These are phyloP conservation scores for Parascotia fuliginaria DNA, from an alignment of 2,888 invertebrate species.

Conservation along the genomic window DNA sequence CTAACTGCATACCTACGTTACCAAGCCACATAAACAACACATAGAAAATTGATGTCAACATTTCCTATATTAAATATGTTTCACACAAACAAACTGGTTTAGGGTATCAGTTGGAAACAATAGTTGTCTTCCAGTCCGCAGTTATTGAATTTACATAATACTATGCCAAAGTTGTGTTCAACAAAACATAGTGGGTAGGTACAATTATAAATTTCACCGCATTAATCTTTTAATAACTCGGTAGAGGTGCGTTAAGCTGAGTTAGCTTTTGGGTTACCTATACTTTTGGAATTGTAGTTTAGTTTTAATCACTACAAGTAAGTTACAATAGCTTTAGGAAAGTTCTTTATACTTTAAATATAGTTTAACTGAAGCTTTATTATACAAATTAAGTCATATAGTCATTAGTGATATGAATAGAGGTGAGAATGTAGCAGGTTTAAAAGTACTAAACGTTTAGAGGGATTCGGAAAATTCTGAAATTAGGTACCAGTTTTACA, in stretches of 20 bases:
- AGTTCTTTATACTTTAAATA: conserved; percentile 12
- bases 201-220: conserved; percentile 71
- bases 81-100: conserved; percentile 39
- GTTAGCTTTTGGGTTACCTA: conserved; percentile 46
- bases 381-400: too few relatives aligned
- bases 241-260: conserved; percentile 47
- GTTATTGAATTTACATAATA: conserved; percentile 75
- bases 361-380: not conserved
- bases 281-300: conserved; percentile 51
- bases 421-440: too few relatives aligned
- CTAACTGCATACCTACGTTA: not conserved
- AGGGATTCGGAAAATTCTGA: too few relatives aligned
- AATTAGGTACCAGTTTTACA: too few relatives aligned
- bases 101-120: conserved; percentile 58
- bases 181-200: conserved; percentile 57
- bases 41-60: conserved; percentile 5
- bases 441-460: too few relatives aligned
- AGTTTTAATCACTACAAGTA: conserved; percentile 68
- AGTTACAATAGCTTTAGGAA: conserved; percentile 77
- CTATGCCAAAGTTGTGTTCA: conserved; percentile 54
- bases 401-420: too few relatives aligned
- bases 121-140: conserved; percentile 48
- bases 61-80: conserved; percentile 35
- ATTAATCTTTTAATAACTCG: conserved; percentile 71
- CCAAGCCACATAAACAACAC: not conserved